Conservation (phyloP, 2,797 vertebrate species). For the Danio albolineatus region DNA sequence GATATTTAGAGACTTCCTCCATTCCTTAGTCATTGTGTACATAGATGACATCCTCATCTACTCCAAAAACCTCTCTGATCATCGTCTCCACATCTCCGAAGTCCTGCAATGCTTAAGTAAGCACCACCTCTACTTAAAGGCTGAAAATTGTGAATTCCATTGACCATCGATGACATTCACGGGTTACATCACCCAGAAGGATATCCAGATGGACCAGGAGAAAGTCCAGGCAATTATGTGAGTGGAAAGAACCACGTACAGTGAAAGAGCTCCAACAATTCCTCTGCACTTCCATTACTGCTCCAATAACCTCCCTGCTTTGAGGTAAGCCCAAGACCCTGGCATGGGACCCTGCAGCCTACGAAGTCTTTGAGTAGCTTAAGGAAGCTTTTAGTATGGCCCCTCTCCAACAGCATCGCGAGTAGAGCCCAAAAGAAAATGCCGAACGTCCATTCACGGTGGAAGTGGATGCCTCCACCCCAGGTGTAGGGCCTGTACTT, state of each 20-base stretch:
- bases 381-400: neutral
- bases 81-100: neutral
- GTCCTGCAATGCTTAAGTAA: neutral
- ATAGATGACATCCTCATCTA: no score
- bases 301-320: neutral
- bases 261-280: neutral
- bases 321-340: rapidly evolving
- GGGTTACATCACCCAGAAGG: neutral
- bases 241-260: rapidly evolving
- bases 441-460: neutral
- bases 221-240: neutral
- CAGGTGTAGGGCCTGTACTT: neutral
- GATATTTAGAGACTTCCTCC: no score
- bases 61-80: rapidly evolving
- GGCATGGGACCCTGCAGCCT: no score
- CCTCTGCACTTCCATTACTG: neutral
- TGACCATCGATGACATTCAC: neutral
- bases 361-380: neutral
- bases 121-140: neutral
- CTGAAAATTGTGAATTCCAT: neutral
- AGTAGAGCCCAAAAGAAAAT: no score
- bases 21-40: no score
- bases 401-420: neutral
- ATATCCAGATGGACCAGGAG: neutral
- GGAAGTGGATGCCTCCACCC: neutral